A percentile compares a stretch with the other conserved stretches of the same genome.
These are phyloP conservation scores for pig (Sus scrofa) DNA, from an alignment of 2,113 vertebrate genomes.

Conservation along the genomic window T2T-Sscrofa CM000819.6:27746501-27747000, in stretches of 20 bases:
- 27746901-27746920: neutral
- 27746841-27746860: neutral
- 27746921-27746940: neutral
- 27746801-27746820: neutral
- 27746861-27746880: neutral
- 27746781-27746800: neutral
- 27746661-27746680: neutral
- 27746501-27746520: neutral
- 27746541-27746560: neutral
- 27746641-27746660: neutral
- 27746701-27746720: neutral
- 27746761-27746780: neutral
- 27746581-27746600: neutral
- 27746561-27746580: conserved; percentile 11
- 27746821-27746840: neutral
- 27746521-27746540: neutral
- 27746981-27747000: conserved; percentile 24
- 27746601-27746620: conserved; percentile 48
- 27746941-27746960: conserved; percentile 10
- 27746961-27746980: conserved; percentile 4
- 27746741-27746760: neutral
- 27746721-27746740: neutral
- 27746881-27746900: neutral
- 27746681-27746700: neutral
- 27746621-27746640: neutral